Evolutionary conservation across 2,797 vertebrate species (phyloP).

Genomic region (Acanthis flammea): DNA sequence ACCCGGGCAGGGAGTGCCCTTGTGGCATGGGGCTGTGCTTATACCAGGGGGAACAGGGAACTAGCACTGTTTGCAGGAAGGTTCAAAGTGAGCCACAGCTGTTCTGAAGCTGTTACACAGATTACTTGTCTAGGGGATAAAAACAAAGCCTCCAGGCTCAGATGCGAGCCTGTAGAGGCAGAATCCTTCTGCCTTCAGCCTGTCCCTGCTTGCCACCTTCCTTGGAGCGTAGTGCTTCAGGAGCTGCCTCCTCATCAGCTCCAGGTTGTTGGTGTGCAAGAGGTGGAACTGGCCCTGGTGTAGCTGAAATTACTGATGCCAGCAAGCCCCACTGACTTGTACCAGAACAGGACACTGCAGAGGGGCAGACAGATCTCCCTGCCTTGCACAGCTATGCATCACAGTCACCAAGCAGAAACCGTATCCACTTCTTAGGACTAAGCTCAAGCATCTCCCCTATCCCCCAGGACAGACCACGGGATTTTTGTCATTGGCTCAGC

Average conservation of each 20-base stretch:
- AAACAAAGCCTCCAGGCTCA: neutral
- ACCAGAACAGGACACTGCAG: neutral
- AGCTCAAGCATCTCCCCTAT: neutral
- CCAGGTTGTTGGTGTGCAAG: accelerated
- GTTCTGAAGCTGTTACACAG: neutral
- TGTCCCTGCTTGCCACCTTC: neutral
- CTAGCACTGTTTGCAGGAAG: neutral
- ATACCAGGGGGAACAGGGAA: neutral
- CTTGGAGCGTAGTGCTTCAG: accelerated
- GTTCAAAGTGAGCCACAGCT: neutral
- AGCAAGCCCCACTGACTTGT: neutral
- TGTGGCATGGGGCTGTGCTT: neutral
- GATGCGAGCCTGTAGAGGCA: accelerated
- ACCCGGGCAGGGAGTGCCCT: accelerated
- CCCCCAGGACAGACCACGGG: accelerated
- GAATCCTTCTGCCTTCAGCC: neutral
- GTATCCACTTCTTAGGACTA: neutral
- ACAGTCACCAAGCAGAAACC: accelerated
- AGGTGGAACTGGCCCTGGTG: neutral
- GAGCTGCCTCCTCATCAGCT: neutral
- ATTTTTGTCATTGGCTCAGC: neutral
- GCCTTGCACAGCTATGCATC: accelerated
- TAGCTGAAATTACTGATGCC: neutral
- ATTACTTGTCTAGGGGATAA: neutral
- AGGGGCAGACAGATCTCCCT: neutral